A percentile compares a stretch with the other conserved stretches of the same genome.
Evolutionary conservation across 2,113 vertebrate genomes (phyloP).

Genomic region (Chaenogobius annularis): DNA sequence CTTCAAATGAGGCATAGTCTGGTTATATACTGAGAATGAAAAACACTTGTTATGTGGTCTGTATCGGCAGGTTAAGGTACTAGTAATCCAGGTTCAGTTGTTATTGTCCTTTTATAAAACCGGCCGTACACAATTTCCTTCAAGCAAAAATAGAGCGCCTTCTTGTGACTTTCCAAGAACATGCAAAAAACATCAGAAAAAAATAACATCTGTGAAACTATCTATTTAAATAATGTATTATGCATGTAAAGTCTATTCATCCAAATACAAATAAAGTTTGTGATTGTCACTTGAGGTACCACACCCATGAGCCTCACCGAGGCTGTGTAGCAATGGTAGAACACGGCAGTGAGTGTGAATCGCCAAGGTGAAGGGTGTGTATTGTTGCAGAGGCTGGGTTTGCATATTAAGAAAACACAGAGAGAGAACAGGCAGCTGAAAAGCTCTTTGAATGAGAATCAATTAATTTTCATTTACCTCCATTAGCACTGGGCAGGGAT

Average conservation of each 20-base stretch:
- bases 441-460: slow-evolving; percentile 73
- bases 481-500: slow-evolving; percentile 73
- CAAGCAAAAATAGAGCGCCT: not conserved
- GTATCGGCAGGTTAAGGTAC: too few relatives aligned
- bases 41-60: too few relatives aligned
- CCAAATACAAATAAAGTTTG: slow-evolving; percentile 1
- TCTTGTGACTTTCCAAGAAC: not conserved
- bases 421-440: slow-evolving; percentile 71
- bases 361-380: slow-evolving; percentile 52
- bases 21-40: too few relatives aligned
- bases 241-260: not conserved
- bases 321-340: slow-evolving; percentile 68
- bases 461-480: slow-evolving; percentile 83
- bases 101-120: too few relatives aligned
- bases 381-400: slow-evolving; percentile 70
- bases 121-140: too few relatives aligned
- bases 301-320: too few relatives aligned
- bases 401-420: slow-evolving; percentile 70
- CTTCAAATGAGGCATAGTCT: too few relatives aligned
- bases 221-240: not conserved
- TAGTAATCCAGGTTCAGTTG: too few relatives aligned
- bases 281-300: not conserved
- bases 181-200: not conserved
- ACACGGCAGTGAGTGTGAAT: slow-evolving; percentile 70
- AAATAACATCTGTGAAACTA: not conserved